Evolutionary conservation across 1,140 invertebrate species (phyloP).

Genomic region (Spodoptera litura): DNA sequence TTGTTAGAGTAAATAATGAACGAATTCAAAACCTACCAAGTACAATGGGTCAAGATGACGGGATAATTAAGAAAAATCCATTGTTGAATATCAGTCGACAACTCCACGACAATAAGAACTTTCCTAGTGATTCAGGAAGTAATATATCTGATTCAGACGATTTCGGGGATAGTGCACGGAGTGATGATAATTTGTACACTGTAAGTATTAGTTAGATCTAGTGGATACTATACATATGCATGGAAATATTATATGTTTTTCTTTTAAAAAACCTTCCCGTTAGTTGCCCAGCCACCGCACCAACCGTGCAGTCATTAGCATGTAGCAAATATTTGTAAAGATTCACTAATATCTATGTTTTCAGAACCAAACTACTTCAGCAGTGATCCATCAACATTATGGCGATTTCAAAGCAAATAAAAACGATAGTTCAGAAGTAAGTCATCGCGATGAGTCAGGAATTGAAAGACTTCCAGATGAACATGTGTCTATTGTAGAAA

Average conservation of each 20-base stretch:
- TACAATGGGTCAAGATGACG: conserved; percentile 83
- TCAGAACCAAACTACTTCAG: conserved; percentile 89
- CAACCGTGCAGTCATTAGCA: no score
- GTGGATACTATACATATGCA: conserved; percentile 1
- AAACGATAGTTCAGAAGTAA: conserved; percentile 72
- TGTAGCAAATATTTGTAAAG: not conserved
- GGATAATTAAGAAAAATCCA: conserved; percentile 92
- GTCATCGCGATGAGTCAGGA: conserved; percentile 84
- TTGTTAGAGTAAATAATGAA: conserved; percentile 78
- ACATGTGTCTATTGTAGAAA: conserved; percentile 94
- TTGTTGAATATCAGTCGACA: conserved; percentile 88
- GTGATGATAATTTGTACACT: conserved; percentile 70
- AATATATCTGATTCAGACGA: conserved; percentile 81
- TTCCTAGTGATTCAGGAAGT: conserved; percentile 84
- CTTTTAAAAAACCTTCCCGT: no score
- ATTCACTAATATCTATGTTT: conserved; percentile 50
- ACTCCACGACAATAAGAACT: conserved; percentile 84
- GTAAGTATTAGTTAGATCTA: conserved; percentile 59
- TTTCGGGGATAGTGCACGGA: conserved; percentile 66
- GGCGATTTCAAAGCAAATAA: conserved; percentile 72
- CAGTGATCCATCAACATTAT: conserved; percentile 88
- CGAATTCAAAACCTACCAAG: conserved; percentile 65
- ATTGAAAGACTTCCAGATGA: conserved; percentile 92
- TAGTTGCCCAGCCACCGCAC: no score
- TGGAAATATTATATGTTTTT: not conserved